A percentile compares a stretch with the other conserved stretches of the same genome.
Conservation (phyloP, 2,113 vertebrate species). For the Paradisaea rubra region DNA sequence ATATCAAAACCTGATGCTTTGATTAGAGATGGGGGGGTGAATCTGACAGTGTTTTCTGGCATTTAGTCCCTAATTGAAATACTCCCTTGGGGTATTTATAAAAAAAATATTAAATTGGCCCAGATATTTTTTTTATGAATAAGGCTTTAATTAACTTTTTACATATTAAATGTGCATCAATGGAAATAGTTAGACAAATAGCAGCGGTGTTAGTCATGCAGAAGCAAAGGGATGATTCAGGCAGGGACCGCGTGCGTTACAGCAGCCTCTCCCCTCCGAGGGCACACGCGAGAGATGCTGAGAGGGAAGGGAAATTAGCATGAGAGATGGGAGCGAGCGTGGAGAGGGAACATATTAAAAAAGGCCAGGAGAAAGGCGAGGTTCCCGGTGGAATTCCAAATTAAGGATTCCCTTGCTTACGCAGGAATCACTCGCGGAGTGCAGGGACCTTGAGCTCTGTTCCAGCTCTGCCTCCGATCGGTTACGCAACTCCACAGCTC, state of each 20-base stretch:
- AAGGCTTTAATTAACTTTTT: slow-evolving; percentile 64
- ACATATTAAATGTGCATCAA: slow-evolving; percentile 31
- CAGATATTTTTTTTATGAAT: slow-evolving; percentile 52
- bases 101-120: slow-evolving; percentile 30
- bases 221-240: slow-evolving; percentile 43
- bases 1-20: slow-evolving; percentile 18
- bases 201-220: slow-evolving; percentile 9
- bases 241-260: not conserved
- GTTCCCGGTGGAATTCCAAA: not conserved
- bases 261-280: not conserved
- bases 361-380: not conserved
- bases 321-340: not conserved
- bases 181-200: slow-evolving; percentile 51
- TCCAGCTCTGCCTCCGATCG: not conserved
- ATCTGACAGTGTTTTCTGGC: slow-evolving; percentile 12
- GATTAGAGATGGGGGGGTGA: not conserved
- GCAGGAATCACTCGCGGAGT: not conserved
- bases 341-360: not conserved
- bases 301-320: slow-evolving; percentile 30
- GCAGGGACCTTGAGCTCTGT: not conserved
- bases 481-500: not conserved
- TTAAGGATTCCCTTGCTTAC: not conserved
- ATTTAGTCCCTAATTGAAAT: slow-evolving; percentile 49
- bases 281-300: not conserved
- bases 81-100: slow-evolving; percentile 37